Evolutionary conservation across 2,113 vertebrate species (phyloP).

Genomic region (Sturnus vulgaris): DNA sequence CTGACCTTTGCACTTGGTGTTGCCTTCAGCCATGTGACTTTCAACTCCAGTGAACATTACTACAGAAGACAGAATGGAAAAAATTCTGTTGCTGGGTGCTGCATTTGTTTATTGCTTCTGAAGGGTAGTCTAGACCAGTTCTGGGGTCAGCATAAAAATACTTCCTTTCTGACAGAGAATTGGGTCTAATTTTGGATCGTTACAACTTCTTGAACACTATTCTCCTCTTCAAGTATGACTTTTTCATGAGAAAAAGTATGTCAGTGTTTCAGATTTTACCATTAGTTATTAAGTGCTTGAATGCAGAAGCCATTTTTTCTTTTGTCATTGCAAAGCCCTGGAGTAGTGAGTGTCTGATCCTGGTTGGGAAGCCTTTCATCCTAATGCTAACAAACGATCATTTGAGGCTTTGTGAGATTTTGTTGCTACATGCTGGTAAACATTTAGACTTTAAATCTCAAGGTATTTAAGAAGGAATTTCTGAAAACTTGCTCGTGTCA

Average conservation of each 20-base stretch:
- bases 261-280: background rate
- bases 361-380: background rate
- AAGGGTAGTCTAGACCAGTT: background rate
- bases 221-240: background rate
- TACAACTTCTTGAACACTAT: background rate
- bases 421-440: background rate
- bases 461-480: background rate
- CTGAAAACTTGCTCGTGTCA: background rate
- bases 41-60: background rate
- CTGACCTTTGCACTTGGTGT: background rate
- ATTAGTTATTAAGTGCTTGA: background rate
- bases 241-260: background rate
- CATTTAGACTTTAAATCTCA: background rate
- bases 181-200: background rate
- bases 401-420: background rate
- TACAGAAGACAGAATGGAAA: background rate
- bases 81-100: background rate
- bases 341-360: background rate
- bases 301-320: constrained; percentile 4
- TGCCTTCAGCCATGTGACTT: background rate
- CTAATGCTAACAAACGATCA: background rate
- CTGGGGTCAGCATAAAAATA: background rate
- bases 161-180: background rate
- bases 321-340: background rate
- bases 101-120: background rate